Base-by-base conservation (phyloP, 92 coral and sea anemone genomes). In the Umimayanthus chanpuru region DNA sequence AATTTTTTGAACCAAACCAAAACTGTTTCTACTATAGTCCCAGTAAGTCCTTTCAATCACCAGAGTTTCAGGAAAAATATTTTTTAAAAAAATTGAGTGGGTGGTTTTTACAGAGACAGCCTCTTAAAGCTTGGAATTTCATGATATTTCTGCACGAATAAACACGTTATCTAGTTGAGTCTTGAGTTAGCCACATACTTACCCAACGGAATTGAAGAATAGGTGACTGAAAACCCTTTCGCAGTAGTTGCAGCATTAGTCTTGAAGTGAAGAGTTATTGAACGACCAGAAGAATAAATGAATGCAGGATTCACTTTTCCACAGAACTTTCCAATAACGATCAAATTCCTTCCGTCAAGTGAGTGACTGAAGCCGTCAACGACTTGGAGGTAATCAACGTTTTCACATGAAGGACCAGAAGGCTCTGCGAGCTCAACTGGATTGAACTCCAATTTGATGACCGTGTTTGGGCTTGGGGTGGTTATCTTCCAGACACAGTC, bases 211-310 rank as follows among this genome's bases (percentile, higher is more conserved):
- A 40, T 25, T 64, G 86, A 6, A 6, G 55, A 64, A 29, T 64
- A 81, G n/a, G 56, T 81, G 21, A 81, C 76, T 5, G 86, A 64
- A 66, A 81, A 81, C 20, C 86, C 86, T 25, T 81, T 81, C 23
- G 86, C 56, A 16, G 9, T 81, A 0, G 58, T 38, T 39, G 58
- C 76, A 61, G 32, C 23, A 41, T 81, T 81, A 10, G 76, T 38
- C 76, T 81, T 81, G 36, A 81, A 81, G 58, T 47, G 86, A 49
- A 81, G 61, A 26, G 86, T 38, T 23, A 81, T 66, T 32, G 86
- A 81, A 21, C 70, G 38, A 21, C 76, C 86, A 65, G 86, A 81
- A 9, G 86, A 81, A 81, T 65, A 81, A 36, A 81, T 66, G 58
- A 66, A 16, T 10, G 61, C 58, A 23, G 86, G 86, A 38, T 40